Evolutionary conservation across 2,888 invertebrate species (phyloP), one percentile per base, ranked within the genome.

Genomic region (Agrochola lychnidis): DNA sequence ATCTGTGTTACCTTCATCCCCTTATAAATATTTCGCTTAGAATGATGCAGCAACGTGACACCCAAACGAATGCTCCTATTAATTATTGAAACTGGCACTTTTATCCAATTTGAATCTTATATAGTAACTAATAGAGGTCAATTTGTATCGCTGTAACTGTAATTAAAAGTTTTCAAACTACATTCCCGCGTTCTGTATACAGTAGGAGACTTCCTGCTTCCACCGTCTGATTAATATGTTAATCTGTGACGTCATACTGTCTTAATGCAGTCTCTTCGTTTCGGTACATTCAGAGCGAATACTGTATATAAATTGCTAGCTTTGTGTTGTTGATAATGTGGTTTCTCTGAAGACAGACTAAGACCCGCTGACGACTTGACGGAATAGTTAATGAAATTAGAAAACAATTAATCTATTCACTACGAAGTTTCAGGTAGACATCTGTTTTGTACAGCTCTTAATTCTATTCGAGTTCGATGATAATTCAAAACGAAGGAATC

Each of bases 221-320:
- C 77, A 71, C 57, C 82, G 67, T 63, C 88, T 90, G 89, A 90
- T 92, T 91, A 91, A 91, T 91, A 92, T 92, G 92, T 88, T 91
- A 92, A 92, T 92, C 87, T 82, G 61, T 76, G 73, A 82, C 84
- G 85, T 89, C 87, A 89, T 87, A 84, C 84, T 83, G 88, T 89
- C 88, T 90, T 88, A 88, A 89, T 89, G 88, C 89, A 88, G 88
- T 85, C 83, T 80, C 86, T 86, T 76, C 82, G 86, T 84, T 84
- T 84, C 59, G 78, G 80, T 78, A 78, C 83, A 72, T 71, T 79
- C 76, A 61, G 64, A 76, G 81, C 48, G 63, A 84, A 62, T 67
- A 63, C 79, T 81, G 78, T 87, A 82, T 82, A 82, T 84, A 84
- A 85, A 78, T 81, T 82, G 66, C 71, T 81, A 70, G 76, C 83